These are phyloP conservation scores for Diuraphis noxia DNA, from an alignment of 1,140 invertebrate species.

Conservation along the genomic window DNA sequence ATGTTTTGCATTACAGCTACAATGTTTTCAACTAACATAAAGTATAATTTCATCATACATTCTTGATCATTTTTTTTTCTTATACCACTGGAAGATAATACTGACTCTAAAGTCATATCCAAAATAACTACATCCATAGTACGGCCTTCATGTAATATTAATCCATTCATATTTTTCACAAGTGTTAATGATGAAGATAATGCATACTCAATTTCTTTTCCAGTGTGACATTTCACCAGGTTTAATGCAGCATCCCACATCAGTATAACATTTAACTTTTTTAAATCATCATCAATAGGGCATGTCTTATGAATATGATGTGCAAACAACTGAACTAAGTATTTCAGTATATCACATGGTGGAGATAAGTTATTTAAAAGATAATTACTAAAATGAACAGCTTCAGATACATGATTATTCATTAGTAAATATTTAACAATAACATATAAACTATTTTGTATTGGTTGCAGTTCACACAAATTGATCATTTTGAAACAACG, in stretches of 20 bases:
- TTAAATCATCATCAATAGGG: conserved; percentile 46
- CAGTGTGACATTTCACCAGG: neutral
- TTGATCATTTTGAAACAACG: neutral
- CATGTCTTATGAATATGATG: conserved; percentile 23
- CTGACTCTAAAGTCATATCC: conserved; percentile 44
- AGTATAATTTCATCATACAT: conserved; percentile 44
- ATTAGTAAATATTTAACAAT: conserved; percentile 41
- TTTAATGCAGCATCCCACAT: conserved; percentile 46
- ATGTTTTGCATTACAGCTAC: conserved; percentile 44
- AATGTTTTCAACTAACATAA: conserved; percentile 43
- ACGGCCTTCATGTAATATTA: conserved; percentile 29
- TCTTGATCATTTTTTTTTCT: conserved; percentile 43
- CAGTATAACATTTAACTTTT: conserved; percentile 43
- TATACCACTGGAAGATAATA: conserved; percentile 20
- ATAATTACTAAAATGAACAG: conserved; percentile 33
- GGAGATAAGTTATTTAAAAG: conserved; percentile 18
- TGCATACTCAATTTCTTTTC: conserved; percentile 47
- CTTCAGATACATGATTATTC: conserved; percentile 22
- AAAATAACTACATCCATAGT: conserved; percentile 42
- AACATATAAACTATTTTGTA: conserved; percentile 51
- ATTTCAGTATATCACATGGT: conserved; percentile 16
- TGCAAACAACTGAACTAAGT: conserved; percentile 39
- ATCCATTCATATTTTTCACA: conserved; percentile 39
- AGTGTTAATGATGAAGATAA: conserved; percentile 26
- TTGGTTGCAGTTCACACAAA: neutral